phyloP scores from a whole-genome alignment of 2,113 vertebrate species.

The Bucco capensis region DNA sequence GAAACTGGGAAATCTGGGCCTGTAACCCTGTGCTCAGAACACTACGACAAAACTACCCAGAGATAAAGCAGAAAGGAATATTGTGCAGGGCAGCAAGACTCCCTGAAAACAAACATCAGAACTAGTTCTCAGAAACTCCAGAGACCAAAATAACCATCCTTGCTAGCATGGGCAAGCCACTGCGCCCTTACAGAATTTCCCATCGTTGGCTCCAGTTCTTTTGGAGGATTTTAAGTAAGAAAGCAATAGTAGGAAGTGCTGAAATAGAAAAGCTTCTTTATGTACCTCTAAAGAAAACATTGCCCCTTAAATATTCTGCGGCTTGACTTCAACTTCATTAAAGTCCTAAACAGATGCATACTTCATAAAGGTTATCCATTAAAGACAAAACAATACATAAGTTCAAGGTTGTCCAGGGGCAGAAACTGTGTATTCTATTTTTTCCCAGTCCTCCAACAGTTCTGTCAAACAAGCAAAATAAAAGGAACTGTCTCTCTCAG shows the following conservation, averaged over 20 bases:
- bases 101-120: conserved; percentile 40
- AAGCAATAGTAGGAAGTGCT: neutral
- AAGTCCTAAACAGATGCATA: conserved; percentile 9
- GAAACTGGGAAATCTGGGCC: conserved; percentile 37
- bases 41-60: neutral
- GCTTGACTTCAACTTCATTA: conserved; percentile 39
- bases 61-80: conserved; percentile 26
- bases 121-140: neutral
- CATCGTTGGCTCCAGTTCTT: neutral
- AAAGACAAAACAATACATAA: conserved; percentile 28
- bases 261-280: conserved; percentile 8
- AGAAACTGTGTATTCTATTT: conserved; percentile 8
- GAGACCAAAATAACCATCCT: conserved; percentile 3
- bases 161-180: neutral
- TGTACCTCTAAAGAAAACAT: conserved; percentile 2
- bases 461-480: conserved; percentile 40
- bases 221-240: neutral
- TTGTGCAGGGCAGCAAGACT: neutral
- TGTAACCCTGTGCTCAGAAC: conserved; percentile 3
- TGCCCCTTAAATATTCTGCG: neutral
- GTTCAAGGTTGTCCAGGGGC: conserved; percentile 29
- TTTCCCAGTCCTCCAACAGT: neutral
- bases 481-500: conserved; percentile 6
- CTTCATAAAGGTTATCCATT: conserved; percentile 34
- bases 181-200: neutral